Percentiles rank a stretch among this genome's conserved stretches.
Evolutionary conservation across 37 sponge, comb jelly and placozoan species (phyloP).

Genomic region (Geodia barretti): DNA sequence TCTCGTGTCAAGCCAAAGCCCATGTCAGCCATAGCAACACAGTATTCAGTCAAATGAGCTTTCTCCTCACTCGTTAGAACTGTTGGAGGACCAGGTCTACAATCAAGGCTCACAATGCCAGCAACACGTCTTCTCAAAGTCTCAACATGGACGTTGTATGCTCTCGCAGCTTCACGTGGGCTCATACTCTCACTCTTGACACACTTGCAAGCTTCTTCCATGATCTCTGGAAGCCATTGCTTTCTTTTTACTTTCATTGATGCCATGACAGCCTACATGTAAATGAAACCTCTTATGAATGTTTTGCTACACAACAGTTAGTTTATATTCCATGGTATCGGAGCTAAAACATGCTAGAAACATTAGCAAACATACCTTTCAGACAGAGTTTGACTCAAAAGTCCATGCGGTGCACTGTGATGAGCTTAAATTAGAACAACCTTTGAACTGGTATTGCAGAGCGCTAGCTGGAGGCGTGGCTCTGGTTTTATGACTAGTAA

Average conservation of each 20-base stretch:
- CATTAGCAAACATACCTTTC: too few species aligned
- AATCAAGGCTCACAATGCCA: conserved; percentile 35
- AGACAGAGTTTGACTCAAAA: too few species aligned
- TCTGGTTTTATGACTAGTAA: too few species aligned
- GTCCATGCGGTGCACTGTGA: too few species aligned
- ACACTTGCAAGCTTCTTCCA: conserved; percentile 17
- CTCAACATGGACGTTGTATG: conserved; percentile 42
- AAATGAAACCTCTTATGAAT: too few species aligned
- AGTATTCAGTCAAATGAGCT: conserved; percentile 16
- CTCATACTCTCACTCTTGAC: conserved; percentile 25
- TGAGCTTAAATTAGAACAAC: too few species aligned
- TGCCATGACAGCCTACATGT: too few species aligned
- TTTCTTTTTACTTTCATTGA: conserved; percentile 50
- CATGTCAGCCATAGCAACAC: conserved; percentile 50
- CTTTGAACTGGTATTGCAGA: too few species aligned
- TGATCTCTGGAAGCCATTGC: conserved; percentile 34
- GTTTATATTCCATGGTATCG: too few species aligned
- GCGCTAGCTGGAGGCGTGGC: too few species aligned
- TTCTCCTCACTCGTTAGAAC: conserved; percentile 50
- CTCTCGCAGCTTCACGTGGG: conserved; percentile 31
- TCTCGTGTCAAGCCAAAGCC: conserved; percentile 51
- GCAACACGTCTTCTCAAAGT: conserved; percentile 44
- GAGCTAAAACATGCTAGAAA: too few species aligned
- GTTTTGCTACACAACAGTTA: too few species aligned
- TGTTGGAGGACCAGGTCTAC: conserved; percentile 52